Percentiles rank a stretch among this genome's conserved stretches.
These are phyloP conservation scores for Sus scrofa DNA, from an alignment of 2,113 vertebrate species.

Conservation along the genomic window DNA sequence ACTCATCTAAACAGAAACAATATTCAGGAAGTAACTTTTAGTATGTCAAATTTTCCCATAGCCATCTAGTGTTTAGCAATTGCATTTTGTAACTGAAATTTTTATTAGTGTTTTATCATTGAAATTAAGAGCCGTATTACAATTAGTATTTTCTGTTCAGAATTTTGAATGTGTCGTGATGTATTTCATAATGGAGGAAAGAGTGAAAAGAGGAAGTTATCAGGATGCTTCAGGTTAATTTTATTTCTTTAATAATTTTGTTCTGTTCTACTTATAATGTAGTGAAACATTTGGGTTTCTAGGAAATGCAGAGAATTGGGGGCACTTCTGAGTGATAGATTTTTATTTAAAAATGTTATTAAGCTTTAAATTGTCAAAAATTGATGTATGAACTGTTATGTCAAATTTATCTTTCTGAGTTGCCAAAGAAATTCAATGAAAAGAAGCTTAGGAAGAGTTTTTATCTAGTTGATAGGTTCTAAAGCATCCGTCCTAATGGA, in stretches of 20 bases:
- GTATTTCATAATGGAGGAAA: background rate
- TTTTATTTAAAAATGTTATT: background rate
- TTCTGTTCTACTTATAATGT: slow-evolving; percentile 18
- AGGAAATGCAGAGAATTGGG: slow-evolving; percentile 9
- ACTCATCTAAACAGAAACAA: background rate
- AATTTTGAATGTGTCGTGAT: slow-evolving; percentile 43
- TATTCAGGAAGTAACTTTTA: slow-evolving; percentile 12
- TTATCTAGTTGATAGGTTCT: background rate
- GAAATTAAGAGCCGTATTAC: background rate
- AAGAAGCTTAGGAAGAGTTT: background rate
- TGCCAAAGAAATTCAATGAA: slow-evolving; percentile 34
- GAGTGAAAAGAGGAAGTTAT: background rate
- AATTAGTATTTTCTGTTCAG: slow-evolving; percentile 23
- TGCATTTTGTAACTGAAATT: slow-evolving; percentile 40
- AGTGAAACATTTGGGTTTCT: slow-evolving; percentile 18
- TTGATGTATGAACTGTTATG: background rate
- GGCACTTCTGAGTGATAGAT: background rate
- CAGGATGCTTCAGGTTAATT: background rate
- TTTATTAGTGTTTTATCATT: slow-evolving; percentile 4
- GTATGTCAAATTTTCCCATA: background rate
- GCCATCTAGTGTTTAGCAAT: background rate
- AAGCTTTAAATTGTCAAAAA: slow-evolving; percentile 24
- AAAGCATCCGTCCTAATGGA: background rate
- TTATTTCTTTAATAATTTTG: slow-evolving; percentile 25
- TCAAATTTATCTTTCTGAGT: background rate